Base-by-base conservation (phyloP, 2,888 invertebrate genomes). In the Cremastinae sp. region DNA sequence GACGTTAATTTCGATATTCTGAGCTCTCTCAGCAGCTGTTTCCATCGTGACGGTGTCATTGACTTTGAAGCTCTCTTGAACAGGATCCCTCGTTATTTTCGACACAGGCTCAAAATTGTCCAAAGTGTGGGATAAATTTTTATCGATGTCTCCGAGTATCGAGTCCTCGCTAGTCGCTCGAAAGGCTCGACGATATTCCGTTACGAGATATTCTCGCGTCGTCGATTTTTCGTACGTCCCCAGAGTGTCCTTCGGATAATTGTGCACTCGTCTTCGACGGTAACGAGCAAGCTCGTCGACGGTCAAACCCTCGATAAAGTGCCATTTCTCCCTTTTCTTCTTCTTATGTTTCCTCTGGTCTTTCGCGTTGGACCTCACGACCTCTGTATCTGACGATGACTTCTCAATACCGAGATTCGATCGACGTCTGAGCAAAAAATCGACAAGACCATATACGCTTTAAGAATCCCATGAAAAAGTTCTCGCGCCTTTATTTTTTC, bases 211-310 rank as follows among this genome's bases (percentile, higher is more conserved):
- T 38, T 75, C 70, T 49, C 61, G 65, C 8, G 18, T 22, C 53
- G 70, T 59, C 41, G 76, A 68, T 14, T 18, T 45, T 9, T 72
- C 58, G 69, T 70, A 38, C 43, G 80, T 70, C 12, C 83, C 83
- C 41, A 88, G 81, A 59, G 82, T 86, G 78, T 89, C 87, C 78
- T 83, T 84, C 10, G 87, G 86, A 51, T 82, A 88, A 86, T 90
- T 89, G 75, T 90, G 88, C 20, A 90, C 88, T 70, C 90, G 89
- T 81, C 90, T 90, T 62, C 91, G 90, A 36, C 92, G 90, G 82
- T 91, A 92, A 69, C 90, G 89, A 53, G 89, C 90, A 58, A 92
- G 85, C 79, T 92, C 91, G 82, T 92, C 92, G 49, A 92, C 92
- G n/a, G 91, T 91, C 54, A 90, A 84, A 20, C 91, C 90, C 34